Evolutionary conservation across 2,797 vertebrate species (phyloP), one percentile per base, ranked within the genome.

Genomic region (Harpagifer antarcticus): DNA sequence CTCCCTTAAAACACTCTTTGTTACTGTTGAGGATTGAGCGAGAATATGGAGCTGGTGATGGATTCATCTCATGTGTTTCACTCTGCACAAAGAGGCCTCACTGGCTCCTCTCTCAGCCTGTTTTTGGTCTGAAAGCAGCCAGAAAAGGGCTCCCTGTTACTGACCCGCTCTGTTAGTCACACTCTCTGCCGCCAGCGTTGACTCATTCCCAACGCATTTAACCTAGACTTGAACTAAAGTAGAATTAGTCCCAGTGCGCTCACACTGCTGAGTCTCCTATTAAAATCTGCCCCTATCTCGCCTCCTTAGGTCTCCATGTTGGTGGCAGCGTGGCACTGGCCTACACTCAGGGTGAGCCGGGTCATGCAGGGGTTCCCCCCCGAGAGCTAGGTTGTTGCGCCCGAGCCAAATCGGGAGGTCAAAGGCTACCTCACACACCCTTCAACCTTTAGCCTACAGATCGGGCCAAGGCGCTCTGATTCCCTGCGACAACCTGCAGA

Each of bases 141-240:
- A 85, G 75, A 89, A 85, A 79, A 74, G 76, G 89, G 84, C 92
- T 93, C 81, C 65, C 90, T 91, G 94, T 96, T 95, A 93, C 96
- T 94, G 93, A 84, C 89, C 77, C 83, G 81, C 93, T 89, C 90
- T 83, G 94, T 97, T 97, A 96, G 96, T 97, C 96, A 97, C 94
- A 94, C 94, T 92, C 68, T 85, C 88, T 60, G 86, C 76, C 79
- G 94, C 95, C 95, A 96, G 91, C 90, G 87, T 93, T 96, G 95
- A 97, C 92, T 96, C 96, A 96, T 90, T 93, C 92, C 85, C 90
- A 91, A 91, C 89, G 76, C 90, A 95, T 96, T 96, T 96, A 94
- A 93, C 95, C 95, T 91, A 93, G 92, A 95, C 93, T 93, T 94
- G 93, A 96, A 96, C 94, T 93, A 88, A 96, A 96, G 95, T 76